Conservation (phyloP, 2,113 vertebrate species). For the Loxodonta africana region DNA sequence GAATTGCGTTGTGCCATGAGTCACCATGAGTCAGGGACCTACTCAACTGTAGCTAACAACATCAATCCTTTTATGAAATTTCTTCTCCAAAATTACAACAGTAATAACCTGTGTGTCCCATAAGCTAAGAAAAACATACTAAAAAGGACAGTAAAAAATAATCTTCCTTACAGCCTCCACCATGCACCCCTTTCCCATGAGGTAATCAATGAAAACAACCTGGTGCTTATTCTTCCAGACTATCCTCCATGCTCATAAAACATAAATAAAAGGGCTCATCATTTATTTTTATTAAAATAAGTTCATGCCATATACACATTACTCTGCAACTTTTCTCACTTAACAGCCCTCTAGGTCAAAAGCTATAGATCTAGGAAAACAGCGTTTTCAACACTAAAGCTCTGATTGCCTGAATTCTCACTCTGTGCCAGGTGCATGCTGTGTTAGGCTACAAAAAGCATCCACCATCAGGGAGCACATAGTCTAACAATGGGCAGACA, state of each 20-base stretch:
- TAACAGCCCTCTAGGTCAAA: background rate
- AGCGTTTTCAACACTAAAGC: background rate
- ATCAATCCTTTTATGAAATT: background rate
- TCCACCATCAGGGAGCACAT: fast-evolving
- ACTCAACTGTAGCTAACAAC: background rate
- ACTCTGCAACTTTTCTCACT: background rate
- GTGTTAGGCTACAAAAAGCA: background rate
- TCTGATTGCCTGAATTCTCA: background rate
- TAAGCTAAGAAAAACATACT: background rate
- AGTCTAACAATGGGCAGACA: no score
- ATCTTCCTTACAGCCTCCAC: background rate
- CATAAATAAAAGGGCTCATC: fast-evolving
- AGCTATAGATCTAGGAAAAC: background rate
- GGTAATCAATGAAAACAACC: background rate
- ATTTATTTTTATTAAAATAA: background rate
- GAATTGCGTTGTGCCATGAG: background rate
- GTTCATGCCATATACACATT: background rate
- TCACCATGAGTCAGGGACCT: background rate
- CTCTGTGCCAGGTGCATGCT: no score
- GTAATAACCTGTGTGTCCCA: background rate
- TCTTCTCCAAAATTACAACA: background rate
- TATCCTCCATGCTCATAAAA: background rate
- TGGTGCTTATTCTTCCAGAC: fast-evolving
- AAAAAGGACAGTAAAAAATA: background rate
- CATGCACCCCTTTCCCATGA: no score